phyloP scores from a whole-genome alignment of 2,113 vertebrate genomes.

The Candoia aspera region DNA sequence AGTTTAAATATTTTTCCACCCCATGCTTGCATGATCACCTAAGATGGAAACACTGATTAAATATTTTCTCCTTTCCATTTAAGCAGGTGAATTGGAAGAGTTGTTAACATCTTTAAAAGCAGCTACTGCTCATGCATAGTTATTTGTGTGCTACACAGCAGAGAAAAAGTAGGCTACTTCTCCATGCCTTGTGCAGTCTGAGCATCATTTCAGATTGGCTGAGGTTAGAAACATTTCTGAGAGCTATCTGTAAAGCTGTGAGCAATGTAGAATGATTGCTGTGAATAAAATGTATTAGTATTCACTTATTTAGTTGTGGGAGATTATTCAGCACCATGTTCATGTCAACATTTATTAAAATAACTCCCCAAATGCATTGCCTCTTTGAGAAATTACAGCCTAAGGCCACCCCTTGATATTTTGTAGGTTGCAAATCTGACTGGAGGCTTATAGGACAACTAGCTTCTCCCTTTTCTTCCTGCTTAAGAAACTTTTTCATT shows the following conservation, averaged over 20 bases:
- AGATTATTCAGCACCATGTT: not conserved
- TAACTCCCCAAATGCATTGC: not conserved
- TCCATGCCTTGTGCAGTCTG: conserved; percentile 11
- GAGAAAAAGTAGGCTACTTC: not conserved
- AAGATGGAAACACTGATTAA: conserved; percentile 9
- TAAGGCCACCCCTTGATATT: accelerated
- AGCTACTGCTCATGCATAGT: not conserved
- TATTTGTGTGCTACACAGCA: conserved; percentile 20
- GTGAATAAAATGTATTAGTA: accelerated
- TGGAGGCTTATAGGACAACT: not conserved
- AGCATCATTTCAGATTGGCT: conserved; percentile 60
- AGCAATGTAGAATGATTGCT: not conserved
- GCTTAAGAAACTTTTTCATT: accelerated
- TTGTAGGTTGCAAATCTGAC: not conserved
- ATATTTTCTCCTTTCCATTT: not conserved
- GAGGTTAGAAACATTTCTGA: not conserved
- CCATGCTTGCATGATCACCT: conserved; percentile 8
- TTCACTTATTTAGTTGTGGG: not conserved
- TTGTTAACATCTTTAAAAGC: not conserved
- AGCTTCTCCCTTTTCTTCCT: not conserved
- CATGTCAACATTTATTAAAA: not conserved
- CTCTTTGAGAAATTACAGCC: not conserved
- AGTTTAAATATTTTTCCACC: not conserved
- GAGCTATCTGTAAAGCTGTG: not conserved
- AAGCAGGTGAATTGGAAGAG: not conserved